Conservation (phyloP, 2,113 vertebrate species). For the Brachypteracias leptosomus region DNA sequence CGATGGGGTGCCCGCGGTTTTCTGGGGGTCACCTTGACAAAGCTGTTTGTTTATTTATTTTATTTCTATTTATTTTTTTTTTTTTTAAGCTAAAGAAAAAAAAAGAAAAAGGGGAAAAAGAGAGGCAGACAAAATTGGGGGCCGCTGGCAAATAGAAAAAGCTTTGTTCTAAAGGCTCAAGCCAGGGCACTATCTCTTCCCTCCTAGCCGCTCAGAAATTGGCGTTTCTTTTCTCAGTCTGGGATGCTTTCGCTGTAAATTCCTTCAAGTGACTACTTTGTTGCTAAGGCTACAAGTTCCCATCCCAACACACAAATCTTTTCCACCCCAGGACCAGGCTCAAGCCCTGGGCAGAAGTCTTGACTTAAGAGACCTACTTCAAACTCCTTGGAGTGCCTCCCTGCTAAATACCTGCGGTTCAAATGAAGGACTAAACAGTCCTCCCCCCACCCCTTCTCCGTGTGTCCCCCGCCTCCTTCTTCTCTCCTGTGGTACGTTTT, state of each 20-base stretch:
- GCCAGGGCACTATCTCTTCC: not conserved
- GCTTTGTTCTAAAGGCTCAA: conserved; percentile 38
- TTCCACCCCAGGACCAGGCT: not conserved
- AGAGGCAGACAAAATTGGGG: not conserved
- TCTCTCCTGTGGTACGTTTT: conserved; percentile 18
- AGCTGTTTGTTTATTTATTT: no score
- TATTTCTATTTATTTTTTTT: not conserved
- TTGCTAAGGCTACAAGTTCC: conserved; percentile 74
- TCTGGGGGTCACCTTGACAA: not conserved
- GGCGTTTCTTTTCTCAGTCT: conserved; percentile 37
- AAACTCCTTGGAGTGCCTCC: not conserved
- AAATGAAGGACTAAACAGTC: not conserved
- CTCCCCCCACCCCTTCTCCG: not conserved
- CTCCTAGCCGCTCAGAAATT: conserved; percentile 15
- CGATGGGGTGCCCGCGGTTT: not conserved
- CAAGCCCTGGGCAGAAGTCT: conserved; percentile 6
- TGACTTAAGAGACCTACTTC: not conserved
- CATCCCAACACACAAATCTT: conserved; percentile 53
- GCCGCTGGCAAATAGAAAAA: not conserved
- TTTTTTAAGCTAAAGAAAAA: not conserved
- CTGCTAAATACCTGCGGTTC: not conserved
- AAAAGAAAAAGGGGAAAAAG: not conserved
- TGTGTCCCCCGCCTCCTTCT: not conserved
- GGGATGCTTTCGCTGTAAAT: conserved; percentile 68
- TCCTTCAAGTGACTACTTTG: conserved; percentile 69